Percentiles rank a stretch among this genome's conserved stretches.
Evolutionary conservation across 2,888 invertebrate species (phyloP).

Genomic region (Coecobrya sp.): DNA sequence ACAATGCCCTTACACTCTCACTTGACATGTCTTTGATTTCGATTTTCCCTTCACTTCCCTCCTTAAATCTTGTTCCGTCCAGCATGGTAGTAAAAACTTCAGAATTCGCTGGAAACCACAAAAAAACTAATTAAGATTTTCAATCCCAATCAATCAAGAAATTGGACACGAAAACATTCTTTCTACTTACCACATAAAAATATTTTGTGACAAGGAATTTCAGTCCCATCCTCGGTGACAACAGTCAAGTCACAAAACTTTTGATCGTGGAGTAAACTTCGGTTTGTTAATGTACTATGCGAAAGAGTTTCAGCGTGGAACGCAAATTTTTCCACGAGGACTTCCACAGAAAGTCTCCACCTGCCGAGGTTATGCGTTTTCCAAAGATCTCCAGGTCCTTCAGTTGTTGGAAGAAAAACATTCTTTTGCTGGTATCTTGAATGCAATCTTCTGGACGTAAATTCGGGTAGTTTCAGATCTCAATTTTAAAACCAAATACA

Average conservation of each 20-base stretch:
- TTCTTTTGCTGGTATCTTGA: neutral
- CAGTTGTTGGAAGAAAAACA: neutral
- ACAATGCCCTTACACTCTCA: neutral
- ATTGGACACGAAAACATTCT: no score
- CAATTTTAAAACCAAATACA: no score
- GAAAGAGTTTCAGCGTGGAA: neutral
- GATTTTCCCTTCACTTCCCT: neutral
- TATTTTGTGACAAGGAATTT: neutral
- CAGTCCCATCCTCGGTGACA: neutral
- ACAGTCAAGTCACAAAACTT: neutral
- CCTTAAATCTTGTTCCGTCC: neutral
- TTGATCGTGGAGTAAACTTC: neutral
- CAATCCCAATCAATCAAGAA: neutral
- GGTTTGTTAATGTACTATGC: neutral
- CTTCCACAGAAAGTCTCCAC: neutral
- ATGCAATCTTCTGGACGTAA: neutral
- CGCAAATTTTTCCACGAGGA: neutral
- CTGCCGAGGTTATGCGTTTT: neutral
- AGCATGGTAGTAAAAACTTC: neutral
- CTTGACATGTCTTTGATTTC: neutral
- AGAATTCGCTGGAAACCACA: neutral
- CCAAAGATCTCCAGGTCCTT: neutral
- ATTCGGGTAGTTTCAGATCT: neutral
- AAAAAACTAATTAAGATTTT: no score
- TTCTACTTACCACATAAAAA: slow-evolving; percentile 25